These are phyloP conservation scores for Phrynosoma platyrhinos DNA, from an alignment of 2,113 vertebrate genomes.

Conservation along the genomic window DNA sequence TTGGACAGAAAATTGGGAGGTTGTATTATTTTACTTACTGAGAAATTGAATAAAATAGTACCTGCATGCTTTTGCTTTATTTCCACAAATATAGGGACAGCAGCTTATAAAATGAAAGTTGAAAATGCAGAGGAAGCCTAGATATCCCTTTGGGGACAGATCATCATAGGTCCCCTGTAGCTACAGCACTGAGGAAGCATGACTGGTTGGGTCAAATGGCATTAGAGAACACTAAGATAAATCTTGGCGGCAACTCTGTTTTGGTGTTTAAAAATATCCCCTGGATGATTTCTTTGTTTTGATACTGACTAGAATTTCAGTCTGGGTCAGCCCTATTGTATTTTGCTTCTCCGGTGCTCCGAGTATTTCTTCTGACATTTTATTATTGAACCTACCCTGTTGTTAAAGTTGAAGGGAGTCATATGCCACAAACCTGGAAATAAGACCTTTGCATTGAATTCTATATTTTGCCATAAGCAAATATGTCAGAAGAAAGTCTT, in stretches of 20 bases:
- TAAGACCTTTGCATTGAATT: conserved; percentile 44
- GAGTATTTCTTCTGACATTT: conserved; percentile 34
- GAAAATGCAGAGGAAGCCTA: not conserved
- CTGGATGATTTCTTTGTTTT: conserved; percentile 21
- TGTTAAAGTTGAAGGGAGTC: conserved; percentile 22
- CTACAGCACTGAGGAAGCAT: not conserved
- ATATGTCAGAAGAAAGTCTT: conserved; percentile 23
- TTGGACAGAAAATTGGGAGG: not conserved
- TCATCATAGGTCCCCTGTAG: not conserved
- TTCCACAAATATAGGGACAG: not conserved
- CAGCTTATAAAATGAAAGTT: not conserved
- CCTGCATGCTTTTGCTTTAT: not conserved
- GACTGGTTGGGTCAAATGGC: conserved; percentile 37
- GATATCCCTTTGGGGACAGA: not conserved
- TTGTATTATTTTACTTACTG: not conserved
- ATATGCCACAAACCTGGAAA: conserved; percentile 13
- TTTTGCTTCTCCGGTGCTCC: conserved; percentile 22
- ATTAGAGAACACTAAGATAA: conserved; percentile 18
- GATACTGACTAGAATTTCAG: not conserved
- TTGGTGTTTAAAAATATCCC: conserved; percentile 38
- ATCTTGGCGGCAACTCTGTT: conserved; percentile 20
- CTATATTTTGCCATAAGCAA: not conserved
- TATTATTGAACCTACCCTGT: not conserved
- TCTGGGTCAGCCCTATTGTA: not conserved
- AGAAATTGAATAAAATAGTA: not conserved